Evolutionary conservation across 1,140 invertebrate species (phyloP), one percentile per base, ranked within the genome.

Genomic region (Zaprionus taronus): DNA sequence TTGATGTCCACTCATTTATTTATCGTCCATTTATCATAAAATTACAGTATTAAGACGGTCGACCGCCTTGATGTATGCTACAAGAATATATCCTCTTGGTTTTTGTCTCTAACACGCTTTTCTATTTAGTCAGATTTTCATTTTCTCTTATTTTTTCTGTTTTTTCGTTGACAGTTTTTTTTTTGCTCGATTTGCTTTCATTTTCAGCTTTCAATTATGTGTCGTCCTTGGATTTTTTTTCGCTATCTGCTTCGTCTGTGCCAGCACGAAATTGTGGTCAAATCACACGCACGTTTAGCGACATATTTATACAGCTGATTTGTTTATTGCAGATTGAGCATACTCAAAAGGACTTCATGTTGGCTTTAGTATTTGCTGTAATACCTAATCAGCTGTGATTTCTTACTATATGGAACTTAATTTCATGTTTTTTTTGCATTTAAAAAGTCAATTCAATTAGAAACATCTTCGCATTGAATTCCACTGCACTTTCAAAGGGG

Each of bases 11-110:
- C 75, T 61, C 67, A 83, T 72, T 76, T 79, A 76, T 83, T 83
- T 83, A 83, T 77, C 57, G 63, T 57, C 51, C 71, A 83, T 83
- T 83, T 83, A 83, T 79, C 80, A 76, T 71, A 44, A 83, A 83
- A 83, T 83, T 79, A 80, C 81, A 72, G 80, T 79, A 75, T 79
- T 82, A 82, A 71, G 55, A 51, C 11, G 17, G 47, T 14, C 1
- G 20, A 0, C 7, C 47, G 47, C 9, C 20, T 22, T 47, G 41
- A 47, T 47, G n/a, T 47, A 17, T 47, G n/a, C n/a, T n/a, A 17
- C 41, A 47, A 47, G 41, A 47, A 11, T 44, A 44, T n/a, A 5
- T 44, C n/a, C 15, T 44, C 5, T 44, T 44, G n/a, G 41, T 17
- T 47, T 47, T 47, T 14, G 9, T 22, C 53, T 26, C 51, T 55